Evolutionary conservation across 2,888 invertebrate genomes (phyloP), one percentile per base, ranked within the genome.

Genomic region (Callimorpha dominula): DNA sequence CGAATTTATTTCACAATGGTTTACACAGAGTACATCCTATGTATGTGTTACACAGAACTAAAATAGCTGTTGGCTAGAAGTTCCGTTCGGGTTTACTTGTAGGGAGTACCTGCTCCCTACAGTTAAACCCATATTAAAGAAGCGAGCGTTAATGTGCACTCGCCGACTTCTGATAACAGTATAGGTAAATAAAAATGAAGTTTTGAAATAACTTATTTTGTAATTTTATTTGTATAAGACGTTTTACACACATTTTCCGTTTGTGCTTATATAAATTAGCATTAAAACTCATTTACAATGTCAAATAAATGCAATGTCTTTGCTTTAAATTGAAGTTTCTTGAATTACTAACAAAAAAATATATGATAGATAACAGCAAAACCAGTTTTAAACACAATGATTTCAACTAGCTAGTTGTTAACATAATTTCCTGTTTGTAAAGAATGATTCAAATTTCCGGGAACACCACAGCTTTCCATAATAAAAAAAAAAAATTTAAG

Each of bases 221-320:
- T 63, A 0, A 77, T 71, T 81, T 81, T 80, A 80, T 80, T 81
- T 78, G 74, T 40, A 71, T 73, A 71, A 75, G 71, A 75, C 80
- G 68, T 31, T 31, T n/a, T 31, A 31, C 31, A 31, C 31, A 31
- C 31, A 2, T 31, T 31, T 31, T 69, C 65, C 65, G 76, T 42
- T 72, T 70, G 81, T 80, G 76, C 77, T 68, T 60, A 8, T 73
- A 50, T 74, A 71, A 70, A 20, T 60, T 62, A 68, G 67, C 9
- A 43, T 49, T 49, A 65, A 40, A 77, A 65, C 11, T 70, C 12
- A 57, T 70, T 52, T 49, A 71, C 52, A 63, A 14, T 50, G 43
- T 40, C 3, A 67, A 50, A 50, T 50, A 42, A 42, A 17, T 9
- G 54, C 42, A 40, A 42, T 8, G 17, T 52, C 57, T 20, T 57